Base-by-base conservation (phyloP, 2,797 vertebrate species). In the Carcharodon carcharias region DNA sequence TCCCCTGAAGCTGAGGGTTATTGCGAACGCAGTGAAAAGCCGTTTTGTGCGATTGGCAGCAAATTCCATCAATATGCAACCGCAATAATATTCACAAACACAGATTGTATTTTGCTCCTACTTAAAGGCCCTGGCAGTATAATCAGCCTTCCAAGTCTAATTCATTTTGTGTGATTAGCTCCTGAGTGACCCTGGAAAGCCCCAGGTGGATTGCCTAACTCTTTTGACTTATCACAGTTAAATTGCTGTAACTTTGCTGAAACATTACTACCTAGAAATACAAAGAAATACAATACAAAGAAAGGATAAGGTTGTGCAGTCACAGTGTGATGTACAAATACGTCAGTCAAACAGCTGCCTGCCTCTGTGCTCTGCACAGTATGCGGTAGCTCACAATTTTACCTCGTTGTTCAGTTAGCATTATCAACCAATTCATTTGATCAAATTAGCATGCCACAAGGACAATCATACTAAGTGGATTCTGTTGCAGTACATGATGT, bases 71-170 rank as follows among this genome's bases (percentile, higher is more conserved):
- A 63, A 63, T 92, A 40, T 91, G n/a, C 21, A 45, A 45, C 63
- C 40, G 21, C 40, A 93, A 45, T 93, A 93, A 93, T 93, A 93
- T 45, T 93, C 61, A 67, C 91, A 63, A 26, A n/a, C 91, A 67
- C 35, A 67, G 61, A 93, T 67, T 67, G 40, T 28, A 67, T 93
- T 93, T 40, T 93, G 63, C 26, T 40, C 61, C 23, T n/a, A n/a
- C n/a, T 67, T 40, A 93, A 67, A 93, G 63, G 16, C 61, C 40
- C 18, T 67, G n/a, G 21, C 35, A 21, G 35, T 67, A 67, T 93
- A 67, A 65, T 93, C 61, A 45, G 61, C 91, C 18, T 67, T 65
- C 61, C 61, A 67, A 93, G 23, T 93, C 23, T 93, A 93, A 45
- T 93, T 93, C 3, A 65, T 2, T 93, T 93, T 93, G 61, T 67